These are phyloP conservation scores for Zaprionus nigranus DNA, from an alignment of 1,140 invertebrate species.

Conservation along the genomic window DNA sequence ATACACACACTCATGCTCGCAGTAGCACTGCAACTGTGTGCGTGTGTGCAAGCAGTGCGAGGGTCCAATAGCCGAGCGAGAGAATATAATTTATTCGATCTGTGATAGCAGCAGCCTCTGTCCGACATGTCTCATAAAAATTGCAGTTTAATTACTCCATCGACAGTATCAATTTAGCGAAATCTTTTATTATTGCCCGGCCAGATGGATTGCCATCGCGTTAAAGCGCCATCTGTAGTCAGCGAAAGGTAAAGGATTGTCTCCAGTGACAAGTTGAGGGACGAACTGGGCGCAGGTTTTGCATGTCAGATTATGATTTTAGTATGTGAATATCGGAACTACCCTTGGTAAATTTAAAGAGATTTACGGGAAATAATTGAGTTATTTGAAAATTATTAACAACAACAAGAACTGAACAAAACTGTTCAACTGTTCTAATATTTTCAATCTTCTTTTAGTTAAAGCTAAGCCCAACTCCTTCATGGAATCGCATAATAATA, in stretches of 20 bases:
- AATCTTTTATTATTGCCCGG: slow-evolving; percentile 79
- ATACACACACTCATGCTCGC: not conserved
- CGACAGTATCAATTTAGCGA: slow-evolving; percentile 84
- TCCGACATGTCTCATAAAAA: slow-evolving; percentile 84
- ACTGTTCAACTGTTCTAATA: too few relatives aligned
- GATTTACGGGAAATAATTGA: not conserved
- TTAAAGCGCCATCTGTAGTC: slow-evolving; percentile 81
- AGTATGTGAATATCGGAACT: not conserved
- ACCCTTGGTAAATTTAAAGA: too few relatives aligned
- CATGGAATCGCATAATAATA: not conserved
- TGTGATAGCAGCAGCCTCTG: slow-evolving; percentile 79
- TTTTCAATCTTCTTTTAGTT: not conserved
- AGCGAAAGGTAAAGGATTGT: slow-evolving; percentile 53
- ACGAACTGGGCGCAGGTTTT: not conserved
- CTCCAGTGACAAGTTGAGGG: not conserved
- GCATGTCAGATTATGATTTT: not conserved
- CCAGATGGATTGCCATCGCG: slow-evolving; percentile 81
- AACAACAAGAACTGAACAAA: not conserved
- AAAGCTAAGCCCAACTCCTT: not conserved
- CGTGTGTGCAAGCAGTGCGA: slow-evolving; percentile 16
- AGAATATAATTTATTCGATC: slow-evolving; percentile 84
- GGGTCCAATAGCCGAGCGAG: slow-evolving; percentile 36
- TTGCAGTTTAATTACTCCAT: slow-evolving; percentile 84
- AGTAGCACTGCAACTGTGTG: not conserved
- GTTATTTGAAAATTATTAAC: too few relatives aligned